These are phyloP conservation scores for Pseudoips prasinana DNA, from an alignment of 2,888 invertebrate species.

Conservation along the genomic window DNA sequence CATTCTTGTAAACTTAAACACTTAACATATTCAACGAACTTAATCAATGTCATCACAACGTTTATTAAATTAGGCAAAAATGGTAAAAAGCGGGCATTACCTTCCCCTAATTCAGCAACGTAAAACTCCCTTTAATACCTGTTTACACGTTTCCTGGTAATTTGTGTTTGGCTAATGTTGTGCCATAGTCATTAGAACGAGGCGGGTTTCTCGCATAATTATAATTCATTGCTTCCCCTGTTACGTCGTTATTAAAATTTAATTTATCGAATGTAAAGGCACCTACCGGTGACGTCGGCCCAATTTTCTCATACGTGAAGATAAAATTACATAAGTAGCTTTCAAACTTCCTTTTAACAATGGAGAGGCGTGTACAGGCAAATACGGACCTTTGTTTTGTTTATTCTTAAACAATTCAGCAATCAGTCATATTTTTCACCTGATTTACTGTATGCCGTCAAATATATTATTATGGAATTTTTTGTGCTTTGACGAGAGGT, in stretches of 20 bases:
- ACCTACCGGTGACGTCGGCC: constrained; percentile 3
- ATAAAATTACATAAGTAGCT: constrained; percentile 25
- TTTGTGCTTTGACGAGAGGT: too few relatives aligned
- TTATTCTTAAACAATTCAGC: too few relatives aligned
- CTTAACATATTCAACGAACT: constrained; percentile 1
- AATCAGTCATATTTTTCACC: too few relatives aligned
- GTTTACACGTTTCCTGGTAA: constrained; percentile 72
- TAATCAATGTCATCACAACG: constrained; percentile 11
- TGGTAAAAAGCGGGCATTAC: constrained; percentile 20
- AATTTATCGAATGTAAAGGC: constrained; percentile 27
- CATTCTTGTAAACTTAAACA: too few relatives aligned
- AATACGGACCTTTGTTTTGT: constrained; percentile 15
- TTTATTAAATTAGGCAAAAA: constrained; percentile 23
- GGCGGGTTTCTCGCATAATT: constrained; percentile 60
- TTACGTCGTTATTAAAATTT: constrained; percentile 41
- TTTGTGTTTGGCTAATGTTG: constrained; percentile 75
- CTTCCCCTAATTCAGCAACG: constrained; percentile 48
- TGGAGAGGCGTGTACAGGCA: constrained; percentile 14
- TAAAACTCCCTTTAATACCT: constrained; percentile 64
- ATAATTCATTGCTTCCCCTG: constrained; percentile 67
- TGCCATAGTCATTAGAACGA: constrained; percentile 65
- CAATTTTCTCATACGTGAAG: constrained; percentile 18
- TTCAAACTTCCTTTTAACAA: constrained; percentile 14
- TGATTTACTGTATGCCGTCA: too few relatives aligned
- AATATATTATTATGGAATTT: too few relatives aligned